These are phyloP conservation scores for Troides aeacus DNA, from an alignment of 2,888 invertebrate species.

Conservation along the genomic window DNA sequence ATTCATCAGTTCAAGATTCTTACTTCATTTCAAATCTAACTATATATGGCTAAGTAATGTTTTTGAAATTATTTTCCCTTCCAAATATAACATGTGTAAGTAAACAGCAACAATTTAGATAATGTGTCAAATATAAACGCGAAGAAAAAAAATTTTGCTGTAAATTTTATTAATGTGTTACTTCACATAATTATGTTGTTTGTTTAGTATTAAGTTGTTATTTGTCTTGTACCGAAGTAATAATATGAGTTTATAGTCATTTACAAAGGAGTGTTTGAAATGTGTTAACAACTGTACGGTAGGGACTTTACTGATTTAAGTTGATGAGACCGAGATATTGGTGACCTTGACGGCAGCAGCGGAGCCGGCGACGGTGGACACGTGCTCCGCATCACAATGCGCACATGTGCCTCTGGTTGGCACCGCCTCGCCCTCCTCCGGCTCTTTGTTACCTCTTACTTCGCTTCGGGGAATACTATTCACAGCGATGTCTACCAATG, in stretches of 20 bases:
- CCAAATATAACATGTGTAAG: no score
- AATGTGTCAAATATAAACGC: no score
- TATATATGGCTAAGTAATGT: no score
- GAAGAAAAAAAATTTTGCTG: no score
- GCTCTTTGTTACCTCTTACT: slow-evolving; percentile 51
- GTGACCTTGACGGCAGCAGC: slow-evolving; percentile 59
- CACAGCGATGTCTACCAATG: slow-evolving; percentile 28
- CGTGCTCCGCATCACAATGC: slow-evolving; percentile 63
- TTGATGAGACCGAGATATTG: slow-evolving; percentile 39
- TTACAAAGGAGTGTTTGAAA: background rate
- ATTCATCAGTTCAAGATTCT: no score
- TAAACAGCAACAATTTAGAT: no score
- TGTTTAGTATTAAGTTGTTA: no score
- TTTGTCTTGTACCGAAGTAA: background rate
- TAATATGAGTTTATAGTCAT: background rate
- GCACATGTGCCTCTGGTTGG: slow-evolving; percentile 46
- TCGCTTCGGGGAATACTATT: slow-evolving; percentile 31
- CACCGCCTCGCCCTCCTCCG: slow-evolving; percentile 38
- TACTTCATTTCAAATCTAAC: no score
- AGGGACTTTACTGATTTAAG: slow-evolving; percentile 22
- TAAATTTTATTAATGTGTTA: no score
- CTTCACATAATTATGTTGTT: no score
- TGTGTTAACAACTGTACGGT: background rate
- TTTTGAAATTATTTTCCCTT: no score
- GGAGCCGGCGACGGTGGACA: slow-evolving; percentile 36